A percentile compares a stretch with the other conserved stretches of the same genome.
Evolutionary conservation across 1,140 invertebrate genomes (phyloP).

Genomic region (Phortica variegata): DNA sequence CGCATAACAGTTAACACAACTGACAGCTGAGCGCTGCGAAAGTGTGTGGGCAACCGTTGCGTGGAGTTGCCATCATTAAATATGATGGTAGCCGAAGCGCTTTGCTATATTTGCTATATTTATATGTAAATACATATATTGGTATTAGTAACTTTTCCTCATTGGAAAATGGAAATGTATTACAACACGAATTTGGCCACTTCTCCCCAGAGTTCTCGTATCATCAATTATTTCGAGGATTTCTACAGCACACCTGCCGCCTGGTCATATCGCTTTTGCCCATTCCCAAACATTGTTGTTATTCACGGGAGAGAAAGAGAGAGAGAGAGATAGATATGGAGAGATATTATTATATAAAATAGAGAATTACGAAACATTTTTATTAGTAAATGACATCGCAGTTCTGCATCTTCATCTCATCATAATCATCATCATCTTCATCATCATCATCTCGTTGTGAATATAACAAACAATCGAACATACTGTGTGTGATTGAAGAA

Average conservation of each 20-base stretch:
- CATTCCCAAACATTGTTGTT: conserved; percentile 61
- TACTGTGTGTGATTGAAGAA: conserved; percentile 52
- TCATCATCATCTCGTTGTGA: too few relatives aligned
- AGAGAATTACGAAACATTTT: conserved; percentile 24
- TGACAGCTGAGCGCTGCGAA: too few relatives aligned
- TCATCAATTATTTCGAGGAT: conserved; percentile 57
- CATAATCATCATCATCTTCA: too few relatives aligned
- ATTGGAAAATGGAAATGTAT: conserved; percentile 56
- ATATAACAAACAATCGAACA: not conserved
- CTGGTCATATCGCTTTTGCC: conserved; percentile 68
- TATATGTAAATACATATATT: not conserved
- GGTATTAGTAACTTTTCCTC: conserved; percentile 19
- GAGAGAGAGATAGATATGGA: conserved; percentile 57
- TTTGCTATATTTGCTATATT: too few relatives aligned
- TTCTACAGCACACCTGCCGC: conserved; percentile 62
- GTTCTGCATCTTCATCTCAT: not conserved
- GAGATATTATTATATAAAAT: conserved; percentile 57
- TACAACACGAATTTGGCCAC: conserved; percentile 56
- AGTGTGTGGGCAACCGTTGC: conserved; percentile 3
- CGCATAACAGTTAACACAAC: too few relatives aligned
- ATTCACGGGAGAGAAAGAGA: conserved; percentile 51
- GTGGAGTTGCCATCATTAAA: conserved; percentile 13
- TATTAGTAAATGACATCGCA: not conserved
- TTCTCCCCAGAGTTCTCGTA: conserved; percentile 56
- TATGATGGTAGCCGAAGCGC: not conserved